These are phyloP conservation scores for Anthopleura sola DNA, from an alignment of 64 coral and sea anemone genomes.

Conservation along the genomic window DNA sequence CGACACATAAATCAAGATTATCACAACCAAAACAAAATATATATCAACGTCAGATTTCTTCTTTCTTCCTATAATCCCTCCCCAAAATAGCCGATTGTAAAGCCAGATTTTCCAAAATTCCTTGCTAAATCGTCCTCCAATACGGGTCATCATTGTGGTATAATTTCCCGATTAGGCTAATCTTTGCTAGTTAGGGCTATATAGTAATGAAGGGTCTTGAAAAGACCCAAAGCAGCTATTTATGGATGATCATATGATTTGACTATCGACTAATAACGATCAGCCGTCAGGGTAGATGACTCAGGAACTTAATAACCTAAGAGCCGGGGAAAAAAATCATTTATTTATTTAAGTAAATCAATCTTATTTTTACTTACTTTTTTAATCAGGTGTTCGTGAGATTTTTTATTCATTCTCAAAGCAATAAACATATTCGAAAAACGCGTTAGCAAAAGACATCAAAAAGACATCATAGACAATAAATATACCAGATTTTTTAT, in stretches of 20 bases:
- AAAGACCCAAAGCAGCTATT: background rate
- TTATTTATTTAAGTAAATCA: background rate
- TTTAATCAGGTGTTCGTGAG: background rate
- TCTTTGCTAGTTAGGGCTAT: background rate
- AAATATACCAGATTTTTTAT: too few relatives aligned
- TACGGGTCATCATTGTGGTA: background rate
- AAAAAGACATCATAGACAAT: too few relatives aligned
- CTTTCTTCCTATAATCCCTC: background rate
- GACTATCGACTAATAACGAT: too few relatives aligned
- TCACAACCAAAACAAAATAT: background rate
- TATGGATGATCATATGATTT: background rate
- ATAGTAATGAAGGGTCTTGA: background rate
- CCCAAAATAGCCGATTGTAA: background rate
- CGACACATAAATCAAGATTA: background rate
- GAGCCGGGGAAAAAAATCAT: too few relatives aligned
- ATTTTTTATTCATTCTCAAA: too few relatives aligned
- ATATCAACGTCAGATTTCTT: background rate
- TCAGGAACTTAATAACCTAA: background rate
- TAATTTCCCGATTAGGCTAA: background rate
- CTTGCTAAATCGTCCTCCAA: constrained; percentile 3
- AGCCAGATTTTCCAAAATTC: background rate
- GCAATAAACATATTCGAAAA: too few relatives aligned
- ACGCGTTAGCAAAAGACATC: too few relatives aligned
- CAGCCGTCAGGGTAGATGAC: background rate
- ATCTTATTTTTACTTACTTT: background rate